Evolutionary conservation across 2,113 vertebrate genomes (phyloP), one percentile per base, ranked within the genome.

Genomic region (crab-eating macaque (Macaca fascicularis)): DNA sequence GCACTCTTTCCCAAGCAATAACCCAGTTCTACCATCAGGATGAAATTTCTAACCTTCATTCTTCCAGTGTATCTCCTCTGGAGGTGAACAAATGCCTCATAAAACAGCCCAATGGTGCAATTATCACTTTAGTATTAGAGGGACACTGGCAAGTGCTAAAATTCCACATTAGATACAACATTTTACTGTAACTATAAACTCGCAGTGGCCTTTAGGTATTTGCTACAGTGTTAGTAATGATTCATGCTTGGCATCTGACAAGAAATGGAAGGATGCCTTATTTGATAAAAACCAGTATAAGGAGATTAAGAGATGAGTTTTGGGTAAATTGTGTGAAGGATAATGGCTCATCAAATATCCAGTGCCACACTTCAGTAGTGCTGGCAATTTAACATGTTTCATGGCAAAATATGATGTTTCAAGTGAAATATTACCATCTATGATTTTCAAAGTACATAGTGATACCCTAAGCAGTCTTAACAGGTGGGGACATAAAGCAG

Each of bases 161-260:
- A 2, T 95, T 98, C 93, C 87, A 74, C 93, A 96, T 97, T 98
- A 97, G 94, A 89, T 94, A 82, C 79, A 96, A 93, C 87, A 84
- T 64, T 98, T 98, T 98, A 98, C 97, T 88, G 57, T 92, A 75
- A 75, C 87, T 64, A 81, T 98, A 98, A 98, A 98, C 83, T 76
- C 14, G 8, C 91, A 38, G 89, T 98, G 94, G 85, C 95, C 98
- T 97, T 97, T 96, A 96, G 97, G 97, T 97, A 89, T 97, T 98
- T 97, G 64, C 80, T 97, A 72, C 92, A 89, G 75, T 92, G 45
- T 97, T 97, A 97, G 97, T 98, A 96, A 94, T 95, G 97, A 98
- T 97, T 98, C 96, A 95, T 93, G 67, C 40, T 45, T 38, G 59
- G 40, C 45, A 48, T 81, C 91, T 90, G 97, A 95, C 40, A 96